Conservation (phyloP, 2,113 vertebrate species). For the Drymodes brunneopygia region DNA sequence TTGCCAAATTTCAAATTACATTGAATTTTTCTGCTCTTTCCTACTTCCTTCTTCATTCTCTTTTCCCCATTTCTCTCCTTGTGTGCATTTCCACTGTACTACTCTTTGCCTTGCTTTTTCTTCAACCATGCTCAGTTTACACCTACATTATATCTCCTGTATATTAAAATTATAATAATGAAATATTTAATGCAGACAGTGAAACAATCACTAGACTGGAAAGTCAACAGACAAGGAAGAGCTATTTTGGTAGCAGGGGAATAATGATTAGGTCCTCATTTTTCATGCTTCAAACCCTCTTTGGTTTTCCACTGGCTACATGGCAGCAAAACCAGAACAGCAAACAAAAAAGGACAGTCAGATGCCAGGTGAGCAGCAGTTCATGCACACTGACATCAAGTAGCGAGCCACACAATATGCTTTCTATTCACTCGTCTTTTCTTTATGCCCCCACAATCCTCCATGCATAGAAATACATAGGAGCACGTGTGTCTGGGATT, state of each 20-base stretch:
- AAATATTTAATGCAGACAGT: neutral
- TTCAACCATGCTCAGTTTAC: neutral
- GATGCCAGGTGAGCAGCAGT: neutral
- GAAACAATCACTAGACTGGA: neutral
- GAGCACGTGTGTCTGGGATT: constrained; percentile 22
- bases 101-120: neutral
- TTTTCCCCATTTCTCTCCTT: neutral
- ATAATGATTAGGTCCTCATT: neutral
- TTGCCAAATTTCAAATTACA: neutral
- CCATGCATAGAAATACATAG: neutral
- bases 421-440: neutral
- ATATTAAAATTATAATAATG: neutral
- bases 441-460: neutral
- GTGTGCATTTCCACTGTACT: neutral
- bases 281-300: neutral
- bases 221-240: neutral
- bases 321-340: neutral
- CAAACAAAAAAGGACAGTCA: neutral
- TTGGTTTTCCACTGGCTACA: neutral
- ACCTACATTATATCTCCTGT: neutral
- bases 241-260: neutral
- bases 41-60: neutral
- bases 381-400: neutral
- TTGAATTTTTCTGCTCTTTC: neutral
- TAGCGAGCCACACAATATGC: neutral